Base-by-base conservation (phyloP, 2,888 invertebrate species). In the Molanna angustata region DNA sequence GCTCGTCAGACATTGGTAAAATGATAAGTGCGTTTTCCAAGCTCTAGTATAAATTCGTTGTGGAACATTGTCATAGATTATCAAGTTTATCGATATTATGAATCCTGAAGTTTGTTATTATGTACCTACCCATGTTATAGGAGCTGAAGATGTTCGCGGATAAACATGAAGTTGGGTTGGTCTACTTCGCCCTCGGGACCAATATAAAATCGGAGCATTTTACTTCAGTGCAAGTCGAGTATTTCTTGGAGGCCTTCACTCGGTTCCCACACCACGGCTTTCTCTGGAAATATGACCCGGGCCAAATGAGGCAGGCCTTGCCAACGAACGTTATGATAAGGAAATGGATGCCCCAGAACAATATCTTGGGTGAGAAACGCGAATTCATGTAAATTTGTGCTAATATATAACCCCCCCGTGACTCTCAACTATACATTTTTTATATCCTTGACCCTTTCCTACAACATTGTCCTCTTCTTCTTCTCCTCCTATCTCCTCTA, bases 321-420 rank as follows among this genome's bases (percentile, higher is more conserved):
- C 69, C 74, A 0, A 50, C 62, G 3, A 78, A 78, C 59, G 65
- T 79, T 1, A 64, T 70, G 58, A 52, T 71, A 7, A 64, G 62
- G 53, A 68, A 69, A 31, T 79, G 78, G 78, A 56, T 76, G 48
- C 76, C 78, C 0, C 79, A 79, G 54, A 71, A 69, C 52, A 77
- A 76, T 56, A 64, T 79, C 47, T 61, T 78, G 11, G 69, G 59
- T 57, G 37, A 52, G 56, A 52, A 49, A 43, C 35, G 44, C 40
- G 19, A 48, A 35, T 33, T 46, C 40, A 47, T 51, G 55, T 42
- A 51, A 55, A 55, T 55, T 55, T 52, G 20, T 51, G 21, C 42
- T 41, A 54, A 47, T 48, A 42, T 48, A 42, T 46, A 11, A 41
- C 32, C 49, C 44, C 49, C 41, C 17, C 2, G 14, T 6, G 17